These are phyloP conservation scores for Pangasianodon gigas DNA, from an alignment of 2,113 vertebrate genomes.

Conservation along the genomic window DNA sequence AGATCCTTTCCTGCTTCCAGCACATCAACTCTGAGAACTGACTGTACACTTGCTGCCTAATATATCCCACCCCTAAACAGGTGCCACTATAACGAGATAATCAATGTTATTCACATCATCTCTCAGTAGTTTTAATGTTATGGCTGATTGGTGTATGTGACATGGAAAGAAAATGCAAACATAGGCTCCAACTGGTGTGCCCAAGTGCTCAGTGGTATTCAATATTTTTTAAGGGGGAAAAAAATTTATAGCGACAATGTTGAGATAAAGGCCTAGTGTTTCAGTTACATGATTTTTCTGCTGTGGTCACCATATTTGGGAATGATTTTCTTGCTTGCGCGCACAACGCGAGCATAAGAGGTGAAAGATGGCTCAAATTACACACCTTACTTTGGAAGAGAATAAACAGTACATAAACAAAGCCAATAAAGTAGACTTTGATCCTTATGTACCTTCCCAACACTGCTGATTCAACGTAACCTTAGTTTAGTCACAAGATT, in stretches of 20 bases:
- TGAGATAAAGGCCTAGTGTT: neutral
- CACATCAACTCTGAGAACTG: too few species aligned
- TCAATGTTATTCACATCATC: too few species aligned
- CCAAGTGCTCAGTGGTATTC: too few species aligned
- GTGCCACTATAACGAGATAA: too few species aligned
- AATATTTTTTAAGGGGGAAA: neutral
- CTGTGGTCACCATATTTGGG: neutral
- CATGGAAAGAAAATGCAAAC: too few species aligned
- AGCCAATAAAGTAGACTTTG: neutral
- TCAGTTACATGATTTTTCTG: neutral
- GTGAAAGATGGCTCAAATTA: neutral
- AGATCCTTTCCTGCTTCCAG: too few species aligned
- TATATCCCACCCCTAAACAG: too few species aligned
- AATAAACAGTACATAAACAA: neutral
- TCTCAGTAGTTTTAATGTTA: too few species aligned
- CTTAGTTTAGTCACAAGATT: too few species aligned
- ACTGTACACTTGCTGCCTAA: too few species aligned
- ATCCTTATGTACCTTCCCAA: neutral
- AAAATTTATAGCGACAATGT: neutral
- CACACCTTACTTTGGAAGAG: neutral
- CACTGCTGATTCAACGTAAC: neutral
- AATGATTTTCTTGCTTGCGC: neutral
- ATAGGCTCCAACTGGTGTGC: too few species aligned
- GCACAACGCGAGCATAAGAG: neutral
- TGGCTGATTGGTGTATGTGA: too few species aligned